Percentiles rank a stretch among this genome's conserved stretches.
Evolutionary conservation across 2,797 vertebrate species (phyloP).

Genomic region (Arrhamphus sclerolepis): DNA sequence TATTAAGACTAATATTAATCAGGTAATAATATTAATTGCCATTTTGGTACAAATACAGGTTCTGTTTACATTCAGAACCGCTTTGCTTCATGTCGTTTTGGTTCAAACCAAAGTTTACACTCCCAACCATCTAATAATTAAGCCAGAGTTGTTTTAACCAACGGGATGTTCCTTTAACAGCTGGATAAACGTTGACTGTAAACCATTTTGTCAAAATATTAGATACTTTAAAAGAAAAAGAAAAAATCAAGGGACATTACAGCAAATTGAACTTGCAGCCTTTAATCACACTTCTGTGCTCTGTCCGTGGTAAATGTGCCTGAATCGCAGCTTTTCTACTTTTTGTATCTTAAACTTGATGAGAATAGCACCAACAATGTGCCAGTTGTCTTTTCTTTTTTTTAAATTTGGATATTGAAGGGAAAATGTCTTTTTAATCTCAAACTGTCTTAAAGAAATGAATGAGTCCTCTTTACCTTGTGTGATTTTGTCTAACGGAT

Average conservation of each 20-base stretch:
- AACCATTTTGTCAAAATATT: slow-evolving; percentile 46
- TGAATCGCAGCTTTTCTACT: slow-evolving; percentile 59
- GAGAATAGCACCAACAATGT: slow-evolving; percentile 65
- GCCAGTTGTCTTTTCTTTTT: slow-evolving; percentile 67
- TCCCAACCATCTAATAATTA: too few relatives aligned
- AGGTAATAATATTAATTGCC: too few relatives aligned
- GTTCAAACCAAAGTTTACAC: too few relatives aligned
- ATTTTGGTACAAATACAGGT: too few relatives aligned
- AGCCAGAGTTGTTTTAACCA: too few relatives aligned
- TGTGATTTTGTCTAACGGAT: slow-evolving; percentile 25
- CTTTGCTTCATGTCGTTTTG: too few relatives aligned
- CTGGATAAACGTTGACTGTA: slow-evolving; percentile 11
- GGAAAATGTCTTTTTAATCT: slow-evolving; percentile 68
- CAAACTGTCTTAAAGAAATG: slow-evolving; percentile 65
- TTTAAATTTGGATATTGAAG: slow-evolving; percentile 78
- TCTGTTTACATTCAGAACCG: too few relatives aligned
- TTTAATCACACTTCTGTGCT: slow-evolving; percentile 37
- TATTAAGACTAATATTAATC: too few relatives aligned
- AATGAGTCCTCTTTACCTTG: slow-evolving; percentile 35
- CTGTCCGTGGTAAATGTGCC: slow-evolving; percentile 73
- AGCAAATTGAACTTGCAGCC: slow-evolving; percentile 29
- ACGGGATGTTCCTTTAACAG: too few relatives aligned
- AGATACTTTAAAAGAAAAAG: slow-evolving; percentile 16
- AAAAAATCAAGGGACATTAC: slow-evolving; percentile 28
- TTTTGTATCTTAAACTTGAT: slow-evolving; percentile 62